These are phyloP conservation scores for Carassius carassius DNA, from an alignment of 2,113 vertebrate species.

Conservation along the genomic window DNA sequence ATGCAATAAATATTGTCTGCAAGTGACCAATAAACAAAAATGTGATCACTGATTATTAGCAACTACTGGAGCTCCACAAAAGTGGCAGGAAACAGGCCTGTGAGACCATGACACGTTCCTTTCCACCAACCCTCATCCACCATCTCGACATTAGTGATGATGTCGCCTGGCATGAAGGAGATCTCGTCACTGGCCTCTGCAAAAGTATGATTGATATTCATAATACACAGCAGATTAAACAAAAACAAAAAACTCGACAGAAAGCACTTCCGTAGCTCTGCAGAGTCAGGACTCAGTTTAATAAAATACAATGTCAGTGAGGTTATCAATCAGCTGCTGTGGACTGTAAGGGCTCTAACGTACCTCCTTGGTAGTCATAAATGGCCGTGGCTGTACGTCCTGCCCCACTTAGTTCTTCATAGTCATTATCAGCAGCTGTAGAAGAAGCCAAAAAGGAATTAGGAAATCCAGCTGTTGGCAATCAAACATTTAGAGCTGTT, in stretches of 20 bases:
- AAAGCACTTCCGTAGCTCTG: not conserved
- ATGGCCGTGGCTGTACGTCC: constrained; percentile 75
- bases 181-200: constrained; percentile 91
- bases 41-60: not conserved
- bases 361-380: constrained; percentile 90
- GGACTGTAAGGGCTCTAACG: constrained; percentile 37
- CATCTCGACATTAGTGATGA: constrained; percentile 91
- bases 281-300: not conserved
- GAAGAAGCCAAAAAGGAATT: not conserved
- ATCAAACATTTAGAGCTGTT: not conserved
- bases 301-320: not conserved
- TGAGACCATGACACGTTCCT: constrained; percentile 78
- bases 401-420: constrained; percentile 65
- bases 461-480: not conserved
- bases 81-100: constrained; percentile 88
- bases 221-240: not conserved
- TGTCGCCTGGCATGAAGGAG: constrained; percentile 87
- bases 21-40: not conserved
- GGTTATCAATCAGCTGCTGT: not conserved
- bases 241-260: not conserved
- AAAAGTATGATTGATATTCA: not conserved
- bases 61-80: constrained; percentile 83
- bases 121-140: constrained; percentile 95
- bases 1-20: not conserved
- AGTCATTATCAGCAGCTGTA: constrained; percentile 60